Evolutionary conservation across 2,888 invertebrate species (phyloP).

Genomic region (Aspidiotus destructor): DNA sequence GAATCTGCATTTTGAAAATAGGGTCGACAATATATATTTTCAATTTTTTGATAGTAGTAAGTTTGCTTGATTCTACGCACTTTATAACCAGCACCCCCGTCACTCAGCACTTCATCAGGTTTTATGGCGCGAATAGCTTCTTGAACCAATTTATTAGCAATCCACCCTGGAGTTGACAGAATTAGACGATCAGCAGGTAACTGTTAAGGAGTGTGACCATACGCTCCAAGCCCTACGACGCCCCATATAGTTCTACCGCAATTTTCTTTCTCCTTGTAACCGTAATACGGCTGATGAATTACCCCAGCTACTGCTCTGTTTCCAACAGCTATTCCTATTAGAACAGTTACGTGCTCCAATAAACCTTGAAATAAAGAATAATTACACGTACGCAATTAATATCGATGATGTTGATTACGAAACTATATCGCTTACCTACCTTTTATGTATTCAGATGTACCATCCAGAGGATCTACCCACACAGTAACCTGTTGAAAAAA

Average conservation of each 20-base stretch:
- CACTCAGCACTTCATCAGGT: constrained; percentile 71
- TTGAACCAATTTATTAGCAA: constrained; percentile 72
- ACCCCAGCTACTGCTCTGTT: constrained; percentile 87
- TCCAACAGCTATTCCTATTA: constrained; percentile 87
- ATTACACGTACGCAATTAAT: too few species aligned
- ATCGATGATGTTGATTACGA: too few species aligned
- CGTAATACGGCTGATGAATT: constrained; percentile 93
- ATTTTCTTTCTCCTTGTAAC: constrained; percentile 46
- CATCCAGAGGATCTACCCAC: constrained; percentile 99
- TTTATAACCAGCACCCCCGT: constrained; percentile 96
- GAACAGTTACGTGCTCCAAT: constrained; percentile 93
- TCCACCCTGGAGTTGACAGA: constrained; percentile 88
- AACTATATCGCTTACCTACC: constrained; percentile 44
- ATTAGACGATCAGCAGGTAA: constrained; percentile 56
- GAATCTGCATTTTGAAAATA: constrained; percentile 50
- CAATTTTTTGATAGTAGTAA: too few species aligned
- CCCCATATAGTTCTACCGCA: constrained; percentile 93
- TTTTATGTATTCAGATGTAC: constrained; percentile 96
- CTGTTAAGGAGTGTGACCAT: constrained; percentile 54
- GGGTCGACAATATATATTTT: too few species aligned
- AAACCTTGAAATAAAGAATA: constrained; percentile 50
- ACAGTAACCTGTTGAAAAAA: constrained; percentile 54
- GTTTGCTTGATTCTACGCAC: constrained; percentile 44
- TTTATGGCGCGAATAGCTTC: constrained; percentile 72
- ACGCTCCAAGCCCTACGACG: constrained; percentile 64